A percentile compares a stretch with the other conserved stretches of the same genome.
phyloP scores from a whole-genome alignment of 1,140 invertebrate species.

The Drosophila parabipectinata region DNA sequence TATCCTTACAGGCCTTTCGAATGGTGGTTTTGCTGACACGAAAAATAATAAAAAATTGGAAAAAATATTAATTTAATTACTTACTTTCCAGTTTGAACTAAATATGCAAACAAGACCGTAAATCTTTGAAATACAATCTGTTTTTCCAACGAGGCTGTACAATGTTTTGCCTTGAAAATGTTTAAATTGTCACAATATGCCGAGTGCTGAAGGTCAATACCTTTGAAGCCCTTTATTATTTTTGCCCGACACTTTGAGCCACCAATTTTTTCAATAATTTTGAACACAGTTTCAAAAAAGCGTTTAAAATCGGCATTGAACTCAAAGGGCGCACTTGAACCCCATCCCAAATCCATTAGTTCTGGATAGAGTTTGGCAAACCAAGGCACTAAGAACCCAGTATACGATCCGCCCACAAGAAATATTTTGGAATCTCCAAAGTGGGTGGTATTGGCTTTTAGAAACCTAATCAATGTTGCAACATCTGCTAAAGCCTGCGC shows the following conservation, averaged over 20 bases:
- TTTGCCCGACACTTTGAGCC: background rate
- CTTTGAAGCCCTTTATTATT: background rate
- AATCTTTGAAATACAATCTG: background rate
- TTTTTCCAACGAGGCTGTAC: background rate
- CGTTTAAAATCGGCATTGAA: slow-evolving; percentile 10
- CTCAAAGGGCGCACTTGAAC: slow-evolving; percentile 87
- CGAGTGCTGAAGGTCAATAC: background rate
- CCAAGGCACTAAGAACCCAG: slow-evolving; percentile 91
- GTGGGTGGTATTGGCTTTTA: slow-evolving; percentile 84
- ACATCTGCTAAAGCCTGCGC: slow-evolving; percentile 90
- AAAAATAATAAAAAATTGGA: background rate
- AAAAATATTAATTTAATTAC: background rate
- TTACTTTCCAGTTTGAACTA: slow-evolving; percentile 6
- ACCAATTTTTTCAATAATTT: slow-evolving; percentile 2
- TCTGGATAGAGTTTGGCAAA: slow-evolving; percentile 90
- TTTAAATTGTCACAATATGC: background rate
- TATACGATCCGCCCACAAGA: slow-evolving; percentile 91
- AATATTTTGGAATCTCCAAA: slow-evolving; percentile 84
- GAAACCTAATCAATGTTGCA: slow-evolving; percentile 87
- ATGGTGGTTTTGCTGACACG: background rate
- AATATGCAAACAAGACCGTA: background rate
- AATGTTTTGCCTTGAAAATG: background rate
- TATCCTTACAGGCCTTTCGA: background rate
- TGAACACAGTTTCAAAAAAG: background rate
- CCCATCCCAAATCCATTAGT: slow-evolving; percentile 88